Percentiles rank a stretch among this genome's conserved stretches.
Evolutionary conservation across 2,888 invertebrate genomes (phyloP).

Genomic region (Lysandra coridon): DNA sequence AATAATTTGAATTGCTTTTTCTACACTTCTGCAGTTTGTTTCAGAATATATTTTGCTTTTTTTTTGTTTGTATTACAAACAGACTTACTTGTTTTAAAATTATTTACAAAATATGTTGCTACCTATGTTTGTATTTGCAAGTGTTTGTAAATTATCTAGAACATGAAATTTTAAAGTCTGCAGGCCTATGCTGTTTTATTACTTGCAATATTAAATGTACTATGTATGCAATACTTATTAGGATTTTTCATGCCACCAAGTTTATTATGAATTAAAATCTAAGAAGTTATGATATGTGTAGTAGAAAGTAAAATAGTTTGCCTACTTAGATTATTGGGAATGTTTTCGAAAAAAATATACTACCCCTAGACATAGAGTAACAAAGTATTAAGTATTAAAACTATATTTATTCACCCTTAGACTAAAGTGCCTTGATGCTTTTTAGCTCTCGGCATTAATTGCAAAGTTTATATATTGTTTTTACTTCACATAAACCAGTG

Average conservation of each 20-base stretch:
- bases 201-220: not conserved
- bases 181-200: not conserved
- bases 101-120: constrained; percentile 6
- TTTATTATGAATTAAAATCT: not conserved
- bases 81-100: not conserved
- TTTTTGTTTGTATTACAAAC: not conserved
- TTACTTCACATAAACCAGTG: not conserved
- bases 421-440: constrained; percentile 28
- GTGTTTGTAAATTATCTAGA: not conserved
- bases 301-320: not conserved
- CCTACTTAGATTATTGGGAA: constrained; percentile 10
- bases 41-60: not conserved
- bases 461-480: constrained; percentile 5
- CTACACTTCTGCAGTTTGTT: not conserved
- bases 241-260: not conserved
- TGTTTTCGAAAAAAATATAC: not conserved
- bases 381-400: constrained; percentile 18
- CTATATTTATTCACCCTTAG: constrained; percentile 28
- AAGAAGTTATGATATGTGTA: not conserved
- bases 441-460: constrained; percentile 25
- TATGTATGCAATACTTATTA: not conserved
- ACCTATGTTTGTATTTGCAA: not conserved
- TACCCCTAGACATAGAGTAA: constrained; percentile 11
- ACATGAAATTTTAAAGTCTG: not conserved
- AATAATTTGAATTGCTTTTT: not conserved